Evolutionary conservation across 2,113 vertebrate species (phyloP), one percentile per base, ranked within the genome.

Genomic region (Caracal caracal): DNA sequence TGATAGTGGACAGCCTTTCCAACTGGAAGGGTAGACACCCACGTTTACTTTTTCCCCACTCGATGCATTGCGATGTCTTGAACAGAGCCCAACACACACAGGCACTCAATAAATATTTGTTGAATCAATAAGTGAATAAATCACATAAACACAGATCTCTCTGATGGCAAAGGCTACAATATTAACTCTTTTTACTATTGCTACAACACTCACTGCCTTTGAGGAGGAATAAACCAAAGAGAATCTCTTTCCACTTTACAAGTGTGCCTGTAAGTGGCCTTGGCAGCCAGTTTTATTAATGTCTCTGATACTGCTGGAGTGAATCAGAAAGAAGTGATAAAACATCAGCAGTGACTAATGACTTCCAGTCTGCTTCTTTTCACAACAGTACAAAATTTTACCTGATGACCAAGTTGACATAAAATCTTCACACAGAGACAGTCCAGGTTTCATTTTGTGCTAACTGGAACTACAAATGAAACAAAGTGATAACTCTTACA

Each of bases 301-400:
- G 16, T 61, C 79, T 61, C 66, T 15, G 33, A 2, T 6, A 9
- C 28, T 65, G 6, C 2, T 12, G 49, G 28, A 75, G 35, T 43
- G 84, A 94, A 65, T 17, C 15, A 76, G 35, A 35, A 93, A 94
- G 73, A 80, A 76, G 13, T 33, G 68, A 79, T 40, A 51, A 22
- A 61, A 71, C 8, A n/a, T 6, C 5, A 37, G 43, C 70, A 49
- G 20, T 85, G 82, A 90, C 93, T 71, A 81, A 93, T 20, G 47
- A 65, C 75, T 88, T 53, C 51, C 30, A 61, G 13, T n/a, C 20
- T 59, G 51, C 24, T 68, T 71, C 63, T 90, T 76, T 51, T 66
- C 51, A 83, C 51, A 78, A 47, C 24, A 37, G 17, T 71, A 49
- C 40, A 49, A 40, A 90, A 95, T 89, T 97, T 86, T 78, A 86